Conservation (phyloP, 2,113 vertebrate genomes). For the Sciurus niger region DNA sequence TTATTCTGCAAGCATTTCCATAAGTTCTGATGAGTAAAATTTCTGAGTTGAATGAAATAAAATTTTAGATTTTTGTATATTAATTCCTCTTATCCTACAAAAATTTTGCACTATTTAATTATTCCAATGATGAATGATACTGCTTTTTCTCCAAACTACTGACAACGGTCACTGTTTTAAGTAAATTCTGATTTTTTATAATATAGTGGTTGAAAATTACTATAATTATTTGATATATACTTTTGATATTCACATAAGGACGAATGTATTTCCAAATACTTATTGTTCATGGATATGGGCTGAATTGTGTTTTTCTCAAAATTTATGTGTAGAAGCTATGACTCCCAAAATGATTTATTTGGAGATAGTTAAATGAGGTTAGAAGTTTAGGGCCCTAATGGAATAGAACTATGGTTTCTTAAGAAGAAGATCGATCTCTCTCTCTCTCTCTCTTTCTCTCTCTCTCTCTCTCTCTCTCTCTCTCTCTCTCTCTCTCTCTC, state of each 20-base stretch:
- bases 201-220: constrained; percentile 12
- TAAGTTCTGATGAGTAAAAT: constrained; percentile 19
- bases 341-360: neutral
- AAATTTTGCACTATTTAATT: constrained; percentile 50
- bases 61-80: neutral
- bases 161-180: neutral
- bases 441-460: rapidly evolving
- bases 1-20: constrained; percentile 8
- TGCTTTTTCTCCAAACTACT: neutral
- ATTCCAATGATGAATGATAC: neutral
- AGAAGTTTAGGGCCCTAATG: neutral
- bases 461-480: too few species aligned
- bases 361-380: neutral
- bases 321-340: neutral
- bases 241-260: constrained; percentile 3
- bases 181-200: constrained; percentile 38
- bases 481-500: too few species aligned
- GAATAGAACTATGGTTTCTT: neutral
- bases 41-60: neutral
- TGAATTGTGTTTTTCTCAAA: neutral
- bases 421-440: too few species aligned
- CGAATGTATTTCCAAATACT: constrained; percentile 49
- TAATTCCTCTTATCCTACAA: neutral
- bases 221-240: neutral
- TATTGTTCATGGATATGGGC: neutral